Base-by-base conservation (phyloP, 2,797 vertebrate genomes). In the Hemibagrus guttatus region DNA sequence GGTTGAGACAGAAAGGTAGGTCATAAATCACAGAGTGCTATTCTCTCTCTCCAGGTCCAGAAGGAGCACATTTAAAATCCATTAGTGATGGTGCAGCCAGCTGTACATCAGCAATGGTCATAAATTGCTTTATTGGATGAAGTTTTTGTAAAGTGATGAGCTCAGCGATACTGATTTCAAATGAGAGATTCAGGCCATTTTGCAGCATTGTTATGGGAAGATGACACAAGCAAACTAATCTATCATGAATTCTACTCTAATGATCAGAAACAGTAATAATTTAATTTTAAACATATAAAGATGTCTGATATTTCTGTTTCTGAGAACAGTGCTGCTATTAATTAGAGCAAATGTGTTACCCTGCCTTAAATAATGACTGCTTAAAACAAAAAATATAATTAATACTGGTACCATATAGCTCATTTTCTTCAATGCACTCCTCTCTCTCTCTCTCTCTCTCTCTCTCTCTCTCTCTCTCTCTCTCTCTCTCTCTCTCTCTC, bases 51-150 rank as follows among this genome's bases (percentile, higher is more conserved):
- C 89, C 31, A 63, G 63, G 78, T 56, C 93, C 92, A 93, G 90
- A 92, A 92, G 93, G 88, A 90, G 93, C 95, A 95, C 91, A 94
- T 95, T 96, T 95, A 93, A 96, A 96, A 95, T 74, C 92, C 95
- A 96, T 96, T 95, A 96, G 92, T 79, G 84, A 91, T 87, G 28
- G 66, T 79, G 85, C 90, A 92, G 94, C 96, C 95, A 96, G 95
- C 94, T 94, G 93, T 94, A 94, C 93, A 95, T 95, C 94, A 94
- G 93, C 94, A 95, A 92, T 92, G 86, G 87, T 92, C 95, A 94
- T 96, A 95, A 96, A 95, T 94, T 94, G 91, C 95, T 95, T 96
- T 94, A 95, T 94, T 95, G 95, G 95, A 95, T 93, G 91, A 93
- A 94, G 93, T 94, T 94, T 94, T 93, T 90, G 93, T 90, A 93